Evolutionary conservation across 2,797 vertebrate species (phyloP).

Genomic region (Phataginus tetradactyla): DNA sequence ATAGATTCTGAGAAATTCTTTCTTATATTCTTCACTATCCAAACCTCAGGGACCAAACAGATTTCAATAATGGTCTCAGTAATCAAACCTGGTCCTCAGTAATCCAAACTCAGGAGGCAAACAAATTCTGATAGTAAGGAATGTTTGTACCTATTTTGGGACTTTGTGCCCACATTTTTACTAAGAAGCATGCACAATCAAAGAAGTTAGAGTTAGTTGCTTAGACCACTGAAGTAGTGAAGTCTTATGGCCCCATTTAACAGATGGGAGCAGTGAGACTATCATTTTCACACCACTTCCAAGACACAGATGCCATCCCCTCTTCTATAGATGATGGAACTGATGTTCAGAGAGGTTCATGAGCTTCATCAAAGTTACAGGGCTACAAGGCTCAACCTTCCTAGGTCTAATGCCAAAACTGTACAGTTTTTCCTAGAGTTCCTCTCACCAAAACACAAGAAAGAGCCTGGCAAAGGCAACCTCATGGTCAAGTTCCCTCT

Average conservation of each 20-base stretch:
- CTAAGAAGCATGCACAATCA: neutral
- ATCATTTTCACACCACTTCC: neutral
- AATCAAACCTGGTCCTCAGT: neutral
- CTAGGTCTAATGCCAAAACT: neutral
- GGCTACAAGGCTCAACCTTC: neutral
- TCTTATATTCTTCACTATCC: too few species aligned
- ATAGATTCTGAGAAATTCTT: neutral
- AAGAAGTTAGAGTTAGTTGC: neutral
- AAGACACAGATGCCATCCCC: neutral
- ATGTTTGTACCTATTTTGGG: neutral
- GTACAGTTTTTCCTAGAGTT: neutral
- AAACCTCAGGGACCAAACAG: neutral
- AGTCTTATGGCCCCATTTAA: neutral
- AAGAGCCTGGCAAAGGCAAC: neutral
- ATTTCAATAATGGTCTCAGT: neutral
- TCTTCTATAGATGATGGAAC: neutral
- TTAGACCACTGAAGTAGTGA: neutral
- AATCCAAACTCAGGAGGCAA: neutral
- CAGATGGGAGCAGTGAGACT: neutral
- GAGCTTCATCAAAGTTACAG: neutral
- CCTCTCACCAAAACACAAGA: neutral
- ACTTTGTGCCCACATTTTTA: neutral
- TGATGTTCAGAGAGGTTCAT: neutral
- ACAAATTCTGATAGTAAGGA: neutral
- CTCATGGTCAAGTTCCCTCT: neutral